phyloP scores from a whole-genome alignment of 1,140 invertebrate genomes.

The Euborellia annulipes region DNA sequence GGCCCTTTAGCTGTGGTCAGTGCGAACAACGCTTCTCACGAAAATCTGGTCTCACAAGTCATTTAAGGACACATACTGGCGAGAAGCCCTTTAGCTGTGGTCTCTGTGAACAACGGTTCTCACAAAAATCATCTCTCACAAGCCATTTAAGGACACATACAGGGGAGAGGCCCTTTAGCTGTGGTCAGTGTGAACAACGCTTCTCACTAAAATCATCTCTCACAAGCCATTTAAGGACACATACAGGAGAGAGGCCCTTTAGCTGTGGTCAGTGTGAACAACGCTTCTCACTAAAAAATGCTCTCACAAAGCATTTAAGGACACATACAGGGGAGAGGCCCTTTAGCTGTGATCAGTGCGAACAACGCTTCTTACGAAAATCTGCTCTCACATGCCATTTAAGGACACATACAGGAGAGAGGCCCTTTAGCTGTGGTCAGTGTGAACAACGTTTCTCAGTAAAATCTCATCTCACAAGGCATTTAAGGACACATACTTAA shows the following conservation, averaged over 20 bases:
- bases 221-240: not conserved
- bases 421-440: too few species aligned
- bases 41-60: not conserved
- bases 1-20: too few species aligned
- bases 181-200: not conserved
- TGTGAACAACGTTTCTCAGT: too few species aligned
- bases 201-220: not conserved
- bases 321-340: constrained; percentile 1
- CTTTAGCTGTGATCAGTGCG: not conserved
- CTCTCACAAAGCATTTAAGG: not conserved
- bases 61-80: not conserved
- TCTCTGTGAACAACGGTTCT: not conserved
- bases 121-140: not conserved
- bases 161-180: not conserved
- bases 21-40: too few species aligned
- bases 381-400: too few species aligned
- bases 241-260: constrained; percentile 2
- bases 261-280: not conserved
- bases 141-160: constrained; percentile 1
- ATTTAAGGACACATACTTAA: too few species aligned
- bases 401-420: too few species aligned
- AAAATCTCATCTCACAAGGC: too few species aligned
- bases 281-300: not conserved
- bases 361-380: too few species aligned
- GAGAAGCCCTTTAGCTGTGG: constrained; percentile 2